These are phyloP conservation scores for Danaus chrysippus DNA, from an alignment of 2,888 invertebrate species.

Conservation along the genomic window DNA sequence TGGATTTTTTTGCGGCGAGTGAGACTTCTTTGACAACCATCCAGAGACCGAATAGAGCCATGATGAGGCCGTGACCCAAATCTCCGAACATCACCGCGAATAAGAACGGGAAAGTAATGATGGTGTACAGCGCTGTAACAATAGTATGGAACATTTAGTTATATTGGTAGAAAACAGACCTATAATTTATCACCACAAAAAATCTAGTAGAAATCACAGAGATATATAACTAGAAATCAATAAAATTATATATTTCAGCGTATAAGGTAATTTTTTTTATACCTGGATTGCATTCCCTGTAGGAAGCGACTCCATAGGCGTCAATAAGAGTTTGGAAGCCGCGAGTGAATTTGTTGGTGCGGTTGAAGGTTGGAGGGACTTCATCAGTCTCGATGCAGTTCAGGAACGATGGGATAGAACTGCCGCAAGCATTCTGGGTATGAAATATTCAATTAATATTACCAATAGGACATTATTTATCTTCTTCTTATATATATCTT, in stretches of 20 bases:
- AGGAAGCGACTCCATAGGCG: conserved; percentile 94
- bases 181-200: not conserved
- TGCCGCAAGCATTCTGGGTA: conserved; percentile 84
- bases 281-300: conserved; percentile 95
- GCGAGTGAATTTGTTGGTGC: conserved; percentile 94
- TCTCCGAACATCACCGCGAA: conserved; percentile 99
- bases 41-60: conserved; percentile 88
- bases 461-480: too few species aligned
- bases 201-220: too few species aligned
- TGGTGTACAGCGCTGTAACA: conserved; percentile 87
- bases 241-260: not conserved
- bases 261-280: conserved; percentile 25
- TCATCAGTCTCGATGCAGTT: conserved; percentile 91
- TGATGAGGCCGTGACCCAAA: conserved; percentile 92
- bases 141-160: not conserved
- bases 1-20: conserved; percentile 83
- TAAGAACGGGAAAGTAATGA: conserved; percentile 96
- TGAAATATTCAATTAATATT: too few species aligned
- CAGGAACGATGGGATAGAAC: conserved; percentile 94
- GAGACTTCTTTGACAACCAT: conserved; percentile 90
- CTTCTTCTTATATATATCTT: too few species aligned
- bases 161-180: not conserved
- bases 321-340: conserved; percentile 97
- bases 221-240: too few species aligned
- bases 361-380: conserved; percentile 93